A percentile compares a stretch with the other conserved stretches of the same genome.
These are phyloP conservation scores for Pycnomerus fuliginosus DNA, from an alignment of 2,888 invertebrate genomes.

Conservation along the genomic window DNA sequence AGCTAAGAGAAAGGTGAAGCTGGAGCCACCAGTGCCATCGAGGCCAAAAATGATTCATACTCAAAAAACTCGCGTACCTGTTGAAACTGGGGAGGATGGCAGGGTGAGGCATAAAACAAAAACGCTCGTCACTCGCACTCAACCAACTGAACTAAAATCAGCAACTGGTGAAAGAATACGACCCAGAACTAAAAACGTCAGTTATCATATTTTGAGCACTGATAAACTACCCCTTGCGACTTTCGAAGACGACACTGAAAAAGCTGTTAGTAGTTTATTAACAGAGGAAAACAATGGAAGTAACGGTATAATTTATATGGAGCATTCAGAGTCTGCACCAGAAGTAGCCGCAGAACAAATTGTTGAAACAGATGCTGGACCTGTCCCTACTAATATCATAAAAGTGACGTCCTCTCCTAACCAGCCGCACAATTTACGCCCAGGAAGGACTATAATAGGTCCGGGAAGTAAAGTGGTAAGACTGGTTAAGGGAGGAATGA, in stretches of 20 bases:
- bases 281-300: conserved; percentile 35
- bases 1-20: conserved; percentile 33
- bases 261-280: conserved; percentile 44
- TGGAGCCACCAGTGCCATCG: conserved; percentile 53
- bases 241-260: conserved; percentile 48
- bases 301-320: conserved; percentile 39
- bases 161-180: conserved; percentile 55
- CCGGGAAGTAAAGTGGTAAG: conserved; percentile 48
- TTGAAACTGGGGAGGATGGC: conserved; percentile 56
- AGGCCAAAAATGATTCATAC: conserved; percentile 79
- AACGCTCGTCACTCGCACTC: conserved; percentile 58
- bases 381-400: conserved; percentile 38
- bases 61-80: conserved; percentile 61
- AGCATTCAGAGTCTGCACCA: conserved; percentile 37
- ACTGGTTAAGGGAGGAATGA: conserved; percentile 51
- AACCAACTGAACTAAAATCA: conserved; percentile 54
- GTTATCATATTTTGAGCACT: conserved; percentile 59
- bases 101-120: conserved; percentile 59
- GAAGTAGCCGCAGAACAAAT: conserved; percentile 45
- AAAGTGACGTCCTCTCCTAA: conserved; percentile 28
- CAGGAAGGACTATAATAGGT: conserved; percentile 48
- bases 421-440: conserved; percentile 38
- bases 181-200: conserved; percentile 66
- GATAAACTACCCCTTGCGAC: conserved; percentile 57
- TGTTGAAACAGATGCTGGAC: conserved; percentile 37